Conservation (phyloP, 2,113 vertebrate genomes). For the Ceyx margarethae region DNA sequence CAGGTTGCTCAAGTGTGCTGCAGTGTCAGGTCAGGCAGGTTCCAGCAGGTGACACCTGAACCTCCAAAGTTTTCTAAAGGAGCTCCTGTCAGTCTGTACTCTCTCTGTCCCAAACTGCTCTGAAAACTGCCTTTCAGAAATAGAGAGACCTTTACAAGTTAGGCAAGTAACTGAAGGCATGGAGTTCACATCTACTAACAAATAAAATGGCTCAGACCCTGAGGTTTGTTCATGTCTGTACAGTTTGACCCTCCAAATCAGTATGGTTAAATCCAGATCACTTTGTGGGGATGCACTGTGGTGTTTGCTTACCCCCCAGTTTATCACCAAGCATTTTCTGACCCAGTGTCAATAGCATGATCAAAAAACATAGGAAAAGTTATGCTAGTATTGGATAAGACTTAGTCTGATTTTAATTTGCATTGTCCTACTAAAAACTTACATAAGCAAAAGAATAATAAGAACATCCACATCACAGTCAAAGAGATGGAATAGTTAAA, state of each 20-base stretch:
- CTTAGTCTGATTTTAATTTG: background rate
- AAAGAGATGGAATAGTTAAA: background rate
- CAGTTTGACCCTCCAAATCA: background rate
- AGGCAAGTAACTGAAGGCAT: background rate
- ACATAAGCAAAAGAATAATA: background rate
- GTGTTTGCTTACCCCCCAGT: background rate
- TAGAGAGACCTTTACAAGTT: background rate
- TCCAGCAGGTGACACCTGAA: background rate
- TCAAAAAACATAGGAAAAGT: background rate
- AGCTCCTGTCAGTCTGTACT: background rate
- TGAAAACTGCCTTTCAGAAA: background rate
- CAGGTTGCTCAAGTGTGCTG: background rate
- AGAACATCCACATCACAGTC: background rate
- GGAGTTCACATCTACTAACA: background rate
- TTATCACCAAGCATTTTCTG: background rate
- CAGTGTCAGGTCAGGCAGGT: background rate
- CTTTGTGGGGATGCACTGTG: background rate
- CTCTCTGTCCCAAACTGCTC: background rate
- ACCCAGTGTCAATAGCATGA: background rate
- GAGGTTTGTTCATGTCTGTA: background rate
- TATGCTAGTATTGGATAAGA: background rate
- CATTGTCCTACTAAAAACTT: background rate
- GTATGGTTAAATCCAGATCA: rapidly evolving
- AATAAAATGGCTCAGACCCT: background rate
- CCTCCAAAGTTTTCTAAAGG: background rate